These are phyloP conservation scores for Stegodyphus mimosarum DNA, from an alignment of 1,140 invertebrate genomes.

Conservation along the genomic window DNA sequence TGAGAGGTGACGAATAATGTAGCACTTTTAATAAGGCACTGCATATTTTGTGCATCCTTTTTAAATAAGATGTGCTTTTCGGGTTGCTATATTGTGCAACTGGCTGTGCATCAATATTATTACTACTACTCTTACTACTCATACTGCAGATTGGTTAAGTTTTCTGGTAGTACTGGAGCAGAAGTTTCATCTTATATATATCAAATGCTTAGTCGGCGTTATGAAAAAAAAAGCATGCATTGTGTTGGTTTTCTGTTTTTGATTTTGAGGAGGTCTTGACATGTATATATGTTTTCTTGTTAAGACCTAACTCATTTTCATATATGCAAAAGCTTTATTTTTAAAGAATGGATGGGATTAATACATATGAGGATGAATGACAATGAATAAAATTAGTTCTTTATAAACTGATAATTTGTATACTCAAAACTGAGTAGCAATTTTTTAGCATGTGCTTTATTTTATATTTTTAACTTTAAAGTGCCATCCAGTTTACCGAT, in stretches of 20 bases:
- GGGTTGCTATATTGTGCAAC: slow-evolving; percentile 25
- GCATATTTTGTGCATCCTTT: slow-evolving; percentile 35
- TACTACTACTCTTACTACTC: slow-evolving; percentile 19
- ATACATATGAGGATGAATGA: background rate
- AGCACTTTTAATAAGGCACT: slow-evolving; percentile 47
- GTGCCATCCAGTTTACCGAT: slow-evolving; percentile 29
- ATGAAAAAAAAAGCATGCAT: background rate
- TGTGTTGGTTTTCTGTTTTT: slow-evolving; percentile 21
- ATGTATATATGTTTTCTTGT: background rate
- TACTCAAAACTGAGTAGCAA: slow-evolving; percentile 2
- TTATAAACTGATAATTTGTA: background rate
- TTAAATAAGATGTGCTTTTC: slow-evolving; percentile 27
- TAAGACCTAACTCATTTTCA: background rate
- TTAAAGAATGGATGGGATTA: background rate
- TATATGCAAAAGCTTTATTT: slow-evolving; percentile 34
- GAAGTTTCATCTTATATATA: slow-evolving; percentile 13
- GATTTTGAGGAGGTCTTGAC: slow-evolving; percentile 4
- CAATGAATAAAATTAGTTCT: background rate
- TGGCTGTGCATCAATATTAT: slow-evolving; percentile 34
- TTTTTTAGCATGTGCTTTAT: background rate
- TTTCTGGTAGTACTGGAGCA: slow-evolving; percentile 17
- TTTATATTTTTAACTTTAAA: slow-evolving; percentile 16
- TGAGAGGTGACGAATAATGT: background rate
- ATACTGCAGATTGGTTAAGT: slow-evolving; percentile 25
- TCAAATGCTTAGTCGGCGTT: slow-evolving; percentile 6